Base-by-base conservation (phyloP, 1,140 invertebrate species). In the Eurosta solidaginis region DNA sequence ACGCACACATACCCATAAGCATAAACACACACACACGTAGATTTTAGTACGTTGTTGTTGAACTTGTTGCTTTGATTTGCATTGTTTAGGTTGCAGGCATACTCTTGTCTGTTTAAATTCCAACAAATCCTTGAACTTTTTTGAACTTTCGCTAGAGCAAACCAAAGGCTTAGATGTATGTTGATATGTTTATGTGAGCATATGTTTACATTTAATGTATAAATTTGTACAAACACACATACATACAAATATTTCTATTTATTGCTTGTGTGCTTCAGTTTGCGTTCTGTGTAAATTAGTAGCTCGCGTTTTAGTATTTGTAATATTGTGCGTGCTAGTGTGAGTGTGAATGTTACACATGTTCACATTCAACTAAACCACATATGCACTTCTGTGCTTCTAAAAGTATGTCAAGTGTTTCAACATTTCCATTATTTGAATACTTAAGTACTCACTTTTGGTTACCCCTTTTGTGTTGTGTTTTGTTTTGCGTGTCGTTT, bases 61-160 rank as follows among this genome's bases (percentile, higher is more conserved):
- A 63, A 63, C 33, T 68, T 68, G 59, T 68, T 68, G 59, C 59
- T n/a, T 68, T 40, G 59, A 68, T 40, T n/a, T 68, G 59, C 59
- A 40, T 40, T 68, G 36, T 68, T 68, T 10, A n/a, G n/a, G 33
- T 22, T 68, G 59, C 59, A 68, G 59, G 59, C 59, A 68, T 68
- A 42, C 33, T 68, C n/a, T 68, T 68, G 59, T 40, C 33, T n/a
- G 54, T n/a, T n/a, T n/a, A 36, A 36, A 63, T 63, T 63, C 54
- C 29, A 68, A 20, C 5, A 33, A 9, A 68, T 36, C 59, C 59
- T 68, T 68, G 59, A 68, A 68, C 59, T 68, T 68, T 68, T 68
- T 68, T 68, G 59, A 36, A 40, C 59, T 40, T 2, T 40, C 59
- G 4, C 2, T 22, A 52, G 20, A 22, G 49, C 20, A 7, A 3